Base-by-base conservation (phyloP, 2,797 vertebrate species). In the Spea hammondii region DNA sequence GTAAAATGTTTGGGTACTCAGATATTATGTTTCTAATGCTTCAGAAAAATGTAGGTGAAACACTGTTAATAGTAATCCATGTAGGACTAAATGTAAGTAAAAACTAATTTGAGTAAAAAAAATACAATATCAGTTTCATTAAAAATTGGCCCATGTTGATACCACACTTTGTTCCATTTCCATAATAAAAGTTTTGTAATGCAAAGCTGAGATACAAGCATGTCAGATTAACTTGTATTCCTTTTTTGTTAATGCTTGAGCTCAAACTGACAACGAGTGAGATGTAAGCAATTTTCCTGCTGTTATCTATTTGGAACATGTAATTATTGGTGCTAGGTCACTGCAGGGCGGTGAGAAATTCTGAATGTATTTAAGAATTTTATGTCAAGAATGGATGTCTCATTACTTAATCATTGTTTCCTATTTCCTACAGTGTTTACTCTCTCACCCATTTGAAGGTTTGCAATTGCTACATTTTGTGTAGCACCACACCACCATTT, bases 271-370 rank as follows among this genome's bases (percentile, higher is more conserved):
- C 50, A 54, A 79, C 65, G 50, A 5, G 50, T 74, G 67, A 74
- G 70, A 17, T 51, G 51, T 85, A 82, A 84, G 75, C 48, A 79
- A 45, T 17, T 55, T 80, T 79, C 74, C 84, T 79, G 72, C 70
- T 79, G 73, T 46, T 73, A 82, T 72, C 78, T 85, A 5, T 54
- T 78, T 77, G 66, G 65, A 71, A 84, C 70, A 64, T 84, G 72
- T 84, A 80, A 83, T 88, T 83, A 87, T 78, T 79, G 69, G 78
- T 65, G 5, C 49, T 51, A 17, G 47, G n/a, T 8, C 44, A 7
- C 57, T 73, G 59, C 71, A 32, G 47, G 11, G 57, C 12, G 9
- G 4, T 65, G 11, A 45, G 72, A 57, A 48, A 32, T 9, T 6
- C 14, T 48, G 17, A 4, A 53, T 32, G 51, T 12, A 12, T 13